A percentile compares a stretch with the other conserved stretches of the same genome.
Conservation (phyloP, 2,797 vertebrate genomes). For the Hydrophis major region DNA sequence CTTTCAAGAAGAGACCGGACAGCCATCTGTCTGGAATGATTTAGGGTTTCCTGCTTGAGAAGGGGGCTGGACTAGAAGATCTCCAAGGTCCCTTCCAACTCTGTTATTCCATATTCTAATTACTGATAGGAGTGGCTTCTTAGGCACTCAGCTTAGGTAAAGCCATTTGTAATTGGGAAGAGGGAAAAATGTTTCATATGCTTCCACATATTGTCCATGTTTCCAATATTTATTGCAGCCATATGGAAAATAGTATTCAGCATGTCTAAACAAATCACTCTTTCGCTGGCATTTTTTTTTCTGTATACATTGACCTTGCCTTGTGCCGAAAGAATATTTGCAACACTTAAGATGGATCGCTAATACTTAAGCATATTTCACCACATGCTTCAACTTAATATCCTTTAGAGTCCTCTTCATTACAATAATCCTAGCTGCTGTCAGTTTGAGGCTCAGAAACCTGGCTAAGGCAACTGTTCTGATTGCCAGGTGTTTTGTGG, state of each 20-base stretch:
- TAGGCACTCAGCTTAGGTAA: background rate
- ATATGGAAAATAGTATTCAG: constrained; percentile 21
- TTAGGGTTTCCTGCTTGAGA: no score
- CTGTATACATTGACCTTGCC: background rate
- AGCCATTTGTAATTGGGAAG: background rate
- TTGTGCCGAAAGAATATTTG: constrained; percentile 29
- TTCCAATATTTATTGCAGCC: background rate
- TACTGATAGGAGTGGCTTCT: background rate
- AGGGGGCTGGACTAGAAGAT: no score
- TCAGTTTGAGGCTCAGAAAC: no score
- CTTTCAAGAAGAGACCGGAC: no score
- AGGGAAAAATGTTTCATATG: background rate
- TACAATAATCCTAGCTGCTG: no score
- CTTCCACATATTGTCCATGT: background rate
- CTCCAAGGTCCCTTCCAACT: no score
- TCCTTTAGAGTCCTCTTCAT: no score
- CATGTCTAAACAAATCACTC: background rate
- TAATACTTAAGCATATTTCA: constrained; percentile 40
- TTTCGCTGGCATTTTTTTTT: constrained; percentile 21
- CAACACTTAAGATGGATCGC: constrained; percentile 21
- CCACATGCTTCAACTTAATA: constrained; percentile 22
- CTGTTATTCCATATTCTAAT: background rate
- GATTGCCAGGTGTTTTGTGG: no score
- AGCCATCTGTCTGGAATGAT: no score
- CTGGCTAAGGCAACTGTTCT: no score